A percentile compares a stretch with the other conserved stretches of the same genome.
Conservation (phyloP, 2,888 invertebrate genomes). For the Agrilus mali region DNA sequence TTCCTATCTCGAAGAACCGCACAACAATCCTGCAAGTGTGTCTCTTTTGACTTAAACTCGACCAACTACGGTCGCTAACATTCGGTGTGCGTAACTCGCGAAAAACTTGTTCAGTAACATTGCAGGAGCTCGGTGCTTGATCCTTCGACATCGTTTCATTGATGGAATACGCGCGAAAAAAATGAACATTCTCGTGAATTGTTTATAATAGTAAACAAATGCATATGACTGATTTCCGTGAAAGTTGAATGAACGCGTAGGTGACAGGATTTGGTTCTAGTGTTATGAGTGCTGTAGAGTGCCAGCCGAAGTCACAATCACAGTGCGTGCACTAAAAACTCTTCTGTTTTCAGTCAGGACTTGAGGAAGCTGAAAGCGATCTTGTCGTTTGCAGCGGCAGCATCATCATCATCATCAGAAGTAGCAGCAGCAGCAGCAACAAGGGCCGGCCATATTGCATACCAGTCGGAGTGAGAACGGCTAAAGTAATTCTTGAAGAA, state of each 20-base stretch:
- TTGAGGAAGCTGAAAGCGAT: no score
- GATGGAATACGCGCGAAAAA: no score
- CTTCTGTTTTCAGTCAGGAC: conserved; percentile 21
- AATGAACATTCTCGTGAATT: no score
- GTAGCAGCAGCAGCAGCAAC: conserved; percentile 6
- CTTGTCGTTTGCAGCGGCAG: conserved; percentile 15
- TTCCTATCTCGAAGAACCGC: neutral
- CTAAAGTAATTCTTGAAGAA: conserved; percentile 17
- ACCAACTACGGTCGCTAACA: no score
- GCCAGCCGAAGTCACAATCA: conserved; percentile 7
- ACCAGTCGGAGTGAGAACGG: conserved; percentile 32
- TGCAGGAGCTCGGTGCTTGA: no score
- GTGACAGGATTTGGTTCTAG: neutral
- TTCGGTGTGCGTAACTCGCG: no score
- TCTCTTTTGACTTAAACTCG: no score
- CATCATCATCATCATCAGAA: conserved; percentile 1
- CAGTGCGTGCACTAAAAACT: conserved; percentile 13
- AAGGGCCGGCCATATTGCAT: conserved; percentile 37
- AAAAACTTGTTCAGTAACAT: no score
- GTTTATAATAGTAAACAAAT: no score
- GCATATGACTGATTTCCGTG: no score
- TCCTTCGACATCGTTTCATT: no score
- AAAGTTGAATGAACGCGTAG: neutral
- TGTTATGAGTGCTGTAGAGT: conserved; percentile 4
- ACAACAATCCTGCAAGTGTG: no score